phyloP scores from a whole-genome alignment of 2,888 invertebrate genomes.

The Watsonalla cultraria region DNA sequence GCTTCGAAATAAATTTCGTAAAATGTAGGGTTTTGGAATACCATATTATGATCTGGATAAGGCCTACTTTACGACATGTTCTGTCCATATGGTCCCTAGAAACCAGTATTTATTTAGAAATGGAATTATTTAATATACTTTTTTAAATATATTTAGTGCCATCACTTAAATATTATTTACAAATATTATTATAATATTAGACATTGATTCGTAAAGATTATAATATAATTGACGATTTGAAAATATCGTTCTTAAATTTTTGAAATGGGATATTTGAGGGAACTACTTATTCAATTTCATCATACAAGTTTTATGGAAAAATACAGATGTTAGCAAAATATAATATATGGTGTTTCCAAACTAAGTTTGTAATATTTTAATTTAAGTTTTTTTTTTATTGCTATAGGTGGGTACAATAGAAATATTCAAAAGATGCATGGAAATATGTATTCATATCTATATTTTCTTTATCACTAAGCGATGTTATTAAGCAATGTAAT shows the following conservation, averaged over 20 bases:
- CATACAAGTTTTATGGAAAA: background rate
- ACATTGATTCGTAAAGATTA: background rate
- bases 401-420: too few species aligned
- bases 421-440: too few species aligned
- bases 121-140: background rate
- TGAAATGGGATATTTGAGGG: background rate
- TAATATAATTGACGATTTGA: slow-evolving; percentile 11
- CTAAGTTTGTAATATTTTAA: too few species aligned
- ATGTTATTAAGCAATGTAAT: too few species aligned
- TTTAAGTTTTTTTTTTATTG: too few species aligned
- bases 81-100: slow-evolving; percentile 60
- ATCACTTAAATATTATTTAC: slow-evolving; percentile 4
- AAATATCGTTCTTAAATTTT: background rate
- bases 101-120: slow-evolving; percentile 40
- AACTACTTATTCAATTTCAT: background rate
- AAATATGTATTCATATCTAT: too few species aligned
- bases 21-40: slow-evolving; percentile 21
- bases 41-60: slow-evolving; percentile 33
- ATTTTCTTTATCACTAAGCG: too few species aligned
- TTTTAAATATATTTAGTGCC: background rate
- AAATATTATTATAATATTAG: background rate
- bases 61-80: slow-evolving; percentile 44
- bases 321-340: background rate
- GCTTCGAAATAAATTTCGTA: slow-evolving; percentile 35
- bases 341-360: too few species aligned